These are phyloP conservation scores for Cordilura impudica DNA, from an alignment of 2,888 invertebrate species.

Conservation along the genomic window DNA sequence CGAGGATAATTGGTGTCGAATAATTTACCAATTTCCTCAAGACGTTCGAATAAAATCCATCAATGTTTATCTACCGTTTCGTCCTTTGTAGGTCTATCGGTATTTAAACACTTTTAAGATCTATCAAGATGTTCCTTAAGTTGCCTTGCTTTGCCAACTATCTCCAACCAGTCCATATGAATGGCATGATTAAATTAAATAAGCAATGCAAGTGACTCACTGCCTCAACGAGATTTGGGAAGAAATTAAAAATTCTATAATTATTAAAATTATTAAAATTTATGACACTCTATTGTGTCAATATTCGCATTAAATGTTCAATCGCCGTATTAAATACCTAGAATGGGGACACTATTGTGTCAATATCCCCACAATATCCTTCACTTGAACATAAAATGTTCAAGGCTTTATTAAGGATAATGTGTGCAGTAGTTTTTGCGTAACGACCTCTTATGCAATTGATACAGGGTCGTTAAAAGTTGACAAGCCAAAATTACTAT, in stretches of 20 bases:
- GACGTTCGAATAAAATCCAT: neutral
- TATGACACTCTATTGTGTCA: too few relatives aligned
- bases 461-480: neutral
- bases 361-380: neutral
- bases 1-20: neutral
- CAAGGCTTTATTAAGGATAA: neutral
- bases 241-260: neutral
- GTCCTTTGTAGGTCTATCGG: neutral
- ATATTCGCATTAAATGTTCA: too few relatives aligned
- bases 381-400: neutral
- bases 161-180: neutral
- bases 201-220: neutral
- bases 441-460: neutral
- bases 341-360: too few relatives aligned
- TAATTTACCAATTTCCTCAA: slow-evolving; percentile 2
- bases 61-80: neutral
- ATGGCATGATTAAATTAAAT: neutral
- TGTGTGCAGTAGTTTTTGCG: neutral
- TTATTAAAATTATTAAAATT: neutral
- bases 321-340: too few relatives aligned
- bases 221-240: neutral
- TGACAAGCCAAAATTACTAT: neutral
- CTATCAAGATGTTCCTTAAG: neutral
- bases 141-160: neutral
- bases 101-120: too few relatives aligned